Percentiles rank a stretch among this genome's conserved stretches.
These are phyloP conservation scores for Machimus atricapillus DNA, from an alignment of 2,888 invertebrate genomes.

Conservation along the genomic window DNA sequence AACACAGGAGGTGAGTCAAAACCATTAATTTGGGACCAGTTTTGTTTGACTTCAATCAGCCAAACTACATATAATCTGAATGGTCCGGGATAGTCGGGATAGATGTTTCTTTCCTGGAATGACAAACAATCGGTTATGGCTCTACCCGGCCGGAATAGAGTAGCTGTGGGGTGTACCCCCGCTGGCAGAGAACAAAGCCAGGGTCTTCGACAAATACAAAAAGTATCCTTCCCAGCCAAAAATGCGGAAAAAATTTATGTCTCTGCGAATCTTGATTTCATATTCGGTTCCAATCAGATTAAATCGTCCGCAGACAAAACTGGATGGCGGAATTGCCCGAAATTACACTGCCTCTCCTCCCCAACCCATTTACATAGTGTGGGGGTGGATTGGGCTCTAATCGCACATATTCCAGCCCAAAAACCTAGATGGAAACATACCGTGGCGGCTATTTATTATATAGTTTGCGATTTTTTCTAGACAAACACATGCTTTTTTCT, in stretches of 20 bases:
- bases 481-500: not conserved
- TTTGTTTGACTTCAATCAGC: slow-evolving; percentile 36
- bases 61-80: not conserved
- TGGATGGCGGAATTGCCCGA: not conserved
- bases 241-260: slow-evolving; percentile 44
- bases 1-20: not conserved
- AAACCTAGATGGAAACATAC: not conserved
- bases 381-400: not conserved
- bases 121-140: not conserved
- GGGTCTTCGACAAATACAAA: not conserved
- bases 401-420: not conserved
- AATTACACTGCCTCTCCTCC: slow-evolving; percentile 11
- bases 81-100: not conserved
- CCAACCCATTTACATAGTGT: not conserved
- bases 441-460: not conserved
- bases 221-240: not conserved
- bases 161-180: not conserved
- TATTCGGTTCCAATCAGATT: slow-evolving; percentile 46
- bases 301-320: slow-evolving; percentile 31
- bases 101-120: slow-evolving; percentile 2
- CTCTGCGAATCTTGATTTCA: slow-evolving; percentile 40
- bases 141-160: not conserved
- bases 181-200: not conserved
- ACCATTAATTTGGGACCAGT: slow-evolving; percentile 12
- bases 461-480: not conserved